Conservation (phyloP, 1,140 invertebrate genomes). For the Copidosoma floridanum region DNA sequence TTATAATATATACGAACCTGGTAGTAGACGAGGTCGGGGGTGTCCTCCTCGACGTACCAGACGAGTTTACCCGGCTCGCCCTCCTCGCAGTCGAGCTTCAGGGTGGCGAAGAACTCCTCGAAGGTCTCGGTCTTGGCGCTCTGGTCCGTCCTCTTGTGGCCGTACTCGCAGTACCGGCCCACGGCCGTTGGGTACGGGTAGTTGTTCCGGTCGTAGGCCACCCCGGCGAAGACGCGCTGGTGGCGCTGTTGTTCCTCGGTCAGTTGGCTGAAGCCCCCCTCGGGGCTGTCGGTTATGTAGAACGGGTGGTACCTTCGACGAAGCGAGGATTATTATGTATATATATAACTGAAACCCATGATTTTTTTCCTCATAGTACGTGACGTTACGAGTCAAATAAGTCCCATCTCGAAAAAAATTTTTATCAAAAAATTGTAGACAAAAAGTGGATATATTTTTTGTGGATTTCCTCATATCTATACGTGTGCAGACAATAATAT, state of each 20-base stretch:
- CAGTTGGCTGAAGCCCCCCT: constrained; percentile 82
- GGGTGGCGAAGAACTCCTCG: constrained; percentile 72
- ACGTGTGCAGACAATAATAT: no score
- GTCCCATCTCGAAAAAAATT: no score
- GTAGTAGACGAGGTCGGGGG: constrained; percentile 82
- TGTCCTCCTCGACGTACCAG: constrained; percentile 79
- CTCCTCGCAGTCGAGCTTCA: constrained; percentile 71
- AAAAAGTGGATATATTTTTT: no score
- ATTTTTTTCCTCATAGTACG: no score
- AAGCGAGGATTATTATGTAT: neutral
- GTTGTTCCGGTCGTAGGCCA: constrained; percentile 71
- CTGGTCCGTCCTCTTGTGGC: constrained; percentile 69
- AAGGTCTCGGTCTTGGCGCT: constrained; percentile 67
- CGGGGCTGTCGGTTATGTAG: constrained; percentile 84
- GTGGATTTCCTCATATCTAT: no score
- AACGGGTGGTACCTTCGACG: constrained; percentile 83
- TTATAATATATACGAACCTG: constrained; percentile 64
- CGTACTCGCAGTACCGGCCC: constrained; percentile 76
- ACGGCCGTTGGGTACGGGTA: constrained; percentile 76
- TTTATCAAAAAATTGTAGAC: no score
- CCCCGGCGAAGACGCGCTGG: constrained; percentile 77
- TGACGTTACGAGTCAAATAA: no score
- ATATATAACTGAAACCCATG: no score
- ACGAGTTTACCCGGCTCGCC: constrained; percentile 72
- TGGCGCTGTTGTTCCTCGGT: constrained; percentile 65